phyloP scores from a whole-genome alignment of 2,797 vertebrate genomes.

The Acanthornis magna region DNA sequence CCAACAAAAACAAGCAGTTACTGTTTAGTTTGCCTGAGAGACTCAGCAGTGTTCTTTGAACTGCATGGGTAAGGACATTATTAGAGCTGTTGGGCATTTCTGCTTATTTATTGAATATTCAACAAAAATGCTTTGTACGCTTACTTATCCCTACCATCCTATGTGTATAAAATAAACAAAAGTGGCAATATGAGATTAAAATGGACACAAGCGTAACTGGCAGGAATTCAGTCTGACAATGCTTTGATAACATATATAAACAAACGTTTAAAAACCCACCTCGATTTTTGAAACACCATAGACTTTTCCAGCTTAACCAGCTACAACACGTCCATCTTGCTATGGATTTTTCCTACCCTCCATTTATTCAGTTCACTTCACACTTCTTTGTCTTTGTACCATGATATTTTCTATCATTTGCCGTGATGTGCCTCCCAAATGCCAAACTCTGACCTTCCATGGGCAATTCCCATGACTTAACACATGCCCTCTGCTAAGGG shows the following conservation, averaged over 20 bases:
- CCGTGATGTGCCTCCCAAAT: not conserved
- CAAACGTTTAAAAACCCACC: not conserved
- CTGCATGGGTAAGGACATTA: not conserved
- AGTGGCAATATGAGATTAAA: not conserved
- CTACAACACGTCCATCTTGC: not conserved
- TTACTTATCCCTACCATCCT: not conserved
- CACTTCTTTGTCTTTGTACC: not conserved
- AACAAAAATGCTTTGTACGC: not conserved
- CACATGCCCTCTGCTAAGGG: not conserved
- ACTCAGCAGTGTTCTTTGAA: not conserved
- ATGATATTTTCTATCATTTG: not conserved
- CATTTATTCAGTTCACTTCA: not conserved
- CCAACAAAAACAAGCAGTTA: not conserved
- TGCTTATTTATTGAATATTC: not conserved
- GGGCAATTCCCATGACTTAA: not conserved
- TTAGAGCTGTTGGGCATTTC: not conserved
- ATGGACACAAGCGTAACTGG: not conserved
- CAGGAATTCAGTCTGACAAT: not conserved
- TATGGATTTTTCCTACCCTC: not conserved
- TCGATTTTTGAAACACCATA: not conserved
- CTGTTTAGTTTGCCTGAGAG: not conserved
- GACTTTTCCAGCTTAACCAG: not conserved
- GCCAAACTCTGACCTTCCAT: not conserved
- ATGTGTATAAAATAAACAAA: not conserved
- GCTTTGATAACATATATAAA: not conserved